Evolutionary conservation across 2,797 vertebrate species (phyloP), one percentile per base, ranked within the genome.

Genomic region (Gymnocypris eckloni): DNA sequence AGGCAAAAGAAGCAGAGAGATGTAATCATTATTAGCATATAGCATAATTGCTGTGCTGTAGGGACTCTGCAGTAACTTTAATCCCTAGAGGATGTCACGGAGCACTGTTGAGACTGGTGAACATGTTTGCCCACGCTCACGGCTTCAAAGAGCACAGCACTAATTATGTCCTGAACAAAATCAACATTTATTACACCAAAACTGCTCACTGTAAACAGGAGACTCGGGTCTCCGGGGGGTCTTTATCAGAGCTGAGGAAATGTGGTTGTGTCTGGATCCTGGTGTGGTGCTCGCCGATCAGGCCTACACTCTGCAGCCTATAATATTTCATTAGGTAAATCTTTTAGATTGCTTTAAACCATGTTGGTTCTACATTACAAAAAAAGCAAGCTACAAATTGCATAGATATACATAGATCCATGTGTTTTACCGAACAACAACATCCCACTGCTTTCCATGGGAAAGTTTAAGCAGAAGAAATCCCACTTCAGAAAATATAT

Each of bases 141-240:
- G 45, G 48, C 70, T 78, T 80, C 78, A 72, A 80, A 85, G 78
- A 69, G 2, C 66, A 72, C 54, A 72, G 52, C 69, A 20, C 77
- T 85, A 80, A 85, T 80, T 85, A 85, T 18, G 28, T 64, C 54
- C 54, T 80, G 69, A 72, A 64, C 54, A 79, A 80, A 80, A 85
- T 73, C 78, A 80, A 85, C 54, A 73, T 85, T 80, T 85, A 73
- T 73, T 80, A 85, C 77, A 80, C 39, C 20, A 80, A 79, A 73
- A 73, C 41, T 25, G 84, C 25, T 72, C 66, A 39, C 39, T 72
- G 77, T 85, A 73, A 85, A 85, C 84, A 85, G 78, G 77, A 85
- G 54, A 80, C 54, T 15, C 5, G 1, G 20, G 67, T 73, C 77
- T 80, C 67, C 15, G 11, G 77, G 69, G 83, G 54, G 67, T 48